Evolutionary conservation across 2,797 vertebrate genomes (phyloP).

Genomic region (Gastrophryne carolinensis): DNA sequence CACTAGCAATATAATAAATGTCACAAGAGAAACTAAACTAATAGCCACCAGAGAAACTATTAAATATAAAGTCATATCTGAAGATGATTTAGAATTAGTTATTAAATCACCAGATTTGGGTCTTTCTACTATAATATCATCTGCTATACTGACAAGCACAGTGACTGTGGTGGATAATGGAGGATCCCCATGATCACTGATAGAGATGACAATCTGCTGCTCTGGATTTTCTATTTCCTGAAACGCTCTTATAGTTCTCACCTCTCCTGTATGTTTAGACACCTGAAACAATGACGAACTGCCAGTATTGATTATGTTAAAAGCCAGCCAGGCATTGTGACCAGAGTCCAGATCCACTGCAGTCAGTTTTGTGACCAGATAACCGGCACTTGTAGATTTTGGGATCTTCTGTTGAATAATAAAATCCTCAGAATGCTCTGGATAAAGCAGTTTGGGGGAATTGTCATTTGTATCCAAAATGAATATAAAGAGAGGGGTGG

Average conservation of each 20-base stretch:
- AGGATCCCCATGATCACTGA: constrained; percentile 17
- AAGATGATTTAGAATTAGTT: constrained; percentile 4
- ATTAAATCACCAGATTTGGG: not conserved
- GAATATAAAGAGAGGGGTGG: constrained; percentile 87
- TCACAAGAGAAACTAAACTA: constrained; percentile 26
- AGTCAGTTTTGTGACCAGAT: constrained; percentile 87
- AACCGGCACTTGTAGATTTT: constrained; percentile 75
- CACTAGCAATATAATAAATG: constrained; percentile 25
- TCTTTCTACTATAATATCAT: not conserved
- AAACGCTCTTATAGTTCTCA: constrained; percentile 52
- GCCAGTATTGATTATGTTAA: constrained; percentile 53
- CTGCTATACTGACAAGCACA: constrained; percentile 7
- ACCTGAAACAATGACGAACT: constrained; percentile 43
- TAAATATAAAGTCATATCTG: constrained; percentile 33
- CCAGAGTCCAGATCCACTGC: constrained; percentile 73
- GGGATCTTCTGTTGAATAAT: constrained; percentile 75
- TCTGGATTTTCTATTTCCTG: not conserved
- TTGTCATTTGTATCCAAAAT: constrained; percentile 93
- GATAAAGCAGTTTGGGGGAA: constrained; percentile 80
- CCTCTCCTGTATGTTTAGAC: constrained; percentile 61
- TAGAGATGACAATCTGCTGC: constrained; percentile 4
- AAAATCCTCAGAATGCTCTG: constrained; percentile 68
- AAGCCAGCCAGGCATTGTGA: constrained; percentile 64
- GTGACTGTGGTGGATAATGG: constrained; percentile 25
- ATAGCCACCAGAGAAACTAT: constrained; percentile 25